phyloP scores from a whole-genome alignment of 2,888 invertebrate species.

The Volucella zonaria region DNA sequence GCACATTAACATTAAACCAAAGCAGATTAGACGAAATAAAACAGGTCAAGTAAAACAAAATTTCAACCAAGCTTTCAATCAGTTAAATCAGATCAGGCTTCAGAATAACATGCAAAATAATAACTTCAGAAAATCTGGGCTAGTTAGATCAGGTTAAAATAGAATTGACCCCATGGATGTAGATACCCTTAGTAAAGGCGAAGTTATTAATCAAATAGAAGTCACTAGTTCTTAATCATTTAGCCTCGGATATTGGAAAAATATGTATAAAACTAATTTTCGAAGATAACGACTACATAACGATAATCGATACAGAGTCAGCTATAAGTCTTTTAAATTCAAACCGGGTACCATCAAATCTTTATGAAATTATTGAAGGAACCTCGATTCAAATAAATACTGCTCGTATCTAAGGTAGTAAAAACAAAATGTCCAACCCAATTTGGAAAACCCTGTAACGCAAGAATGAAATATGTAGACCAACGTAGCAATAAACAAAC shows the following conservation, averaged over 20 bases:
- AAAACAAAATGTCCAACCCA: background rate
- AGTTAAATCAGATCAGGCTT: background rate
- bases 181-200: too few species aligned
- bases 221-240: too few species aligned
- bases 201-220: too few species aligned
- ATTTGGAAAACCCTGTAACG: background rate
- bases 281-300: too few species aligned
- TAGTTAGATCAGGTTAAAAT: too few species aligned
- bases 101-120: constrained; percentile 12
- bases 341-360: background rate
- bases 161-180: too few species aligned
- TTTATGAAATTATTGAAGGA: too few species aligned
- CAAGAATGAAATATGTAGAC: constrained; percentile 1
- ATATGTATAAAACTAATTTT: too few species aligned
- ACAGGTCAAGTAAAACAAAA: constrained; percentile 16
- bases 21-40: constrained; percentile 17
- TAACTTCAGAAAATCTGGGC: constrained; percentile 8
- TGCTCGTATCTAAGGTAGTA: too few species aligned
- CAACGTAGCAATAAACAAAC: constrained; percentile 22
- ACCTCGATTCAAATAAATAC: too few species aligned
- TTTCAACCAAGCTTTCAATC: constrained; percentile 9
- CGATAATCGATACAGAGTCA: background rate
- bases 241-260: too few species aligned
- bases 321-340: constrained; percentile 28
- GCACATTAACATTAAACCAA: background rate